phyloP scores from a whole-genome alignment of 2,888 invertebrate genomes.

The Nesidiocoris tenuis region DNA sequence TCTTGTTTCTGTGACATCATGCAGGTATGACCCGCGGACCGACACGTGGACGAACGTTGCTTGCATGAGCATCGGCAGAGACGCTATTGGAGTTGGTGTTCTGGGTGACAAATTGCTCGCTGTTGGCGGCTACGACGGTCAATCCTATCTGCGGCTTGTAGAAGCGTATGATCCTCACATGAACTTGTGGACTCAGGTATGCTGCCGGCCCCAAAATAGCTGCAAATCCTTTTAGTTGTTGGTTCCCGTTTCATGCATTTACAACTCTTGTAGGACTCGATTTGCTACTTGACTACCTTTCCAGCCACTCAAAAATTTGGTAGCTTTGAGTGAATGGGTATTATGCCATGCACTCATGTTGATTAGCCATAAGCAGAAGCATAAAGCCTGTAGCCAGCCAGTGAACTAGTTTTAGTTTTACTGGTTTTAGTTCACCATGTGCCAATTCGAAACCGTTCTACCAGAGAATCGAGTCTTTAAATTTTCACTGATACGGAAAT shows the following conservation, averaged over 20 bases:
- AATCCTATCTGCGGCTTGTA: conserved; percentile 79
- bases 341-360: background rate
- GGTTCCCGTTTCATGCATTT: background rate
- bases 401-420: too few relatives aligned
- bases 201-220: conserved; percentile 36
- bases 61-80: conserved; percentile 77
- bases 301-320: background rate
- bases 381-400: background rate
- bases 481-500: too few relatives aligned
- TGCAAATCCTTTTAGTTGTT: conserved; percentile 12
- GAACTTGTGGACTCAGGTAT: conserved; percentile 70
- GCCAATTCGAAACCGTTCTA: too few relatives aligned
- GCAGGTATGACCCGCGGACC: conserved; percentile 66
- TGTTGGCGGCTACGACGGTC: conserved; percentile 90
- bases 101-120: conserved; percentile 80
- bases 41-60: conserved; percentile 88
- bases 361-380: background rate
- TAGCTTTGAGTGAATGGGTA: background rate
- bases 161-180: conserved; percentile 85
- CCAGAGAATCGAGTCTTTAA: too few relatives aligned
- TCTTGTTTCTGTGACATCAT: too few relatives aligned
- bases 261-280: background rate
- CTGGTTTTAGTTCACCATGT: too few relatives aligned
- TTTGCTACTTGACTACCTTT: background rate
- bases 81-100: conserved; percentile 84